phyloP scores from a whole-genome alignment of 2,888 invertebrate species.

The Empis livida region DNA sequence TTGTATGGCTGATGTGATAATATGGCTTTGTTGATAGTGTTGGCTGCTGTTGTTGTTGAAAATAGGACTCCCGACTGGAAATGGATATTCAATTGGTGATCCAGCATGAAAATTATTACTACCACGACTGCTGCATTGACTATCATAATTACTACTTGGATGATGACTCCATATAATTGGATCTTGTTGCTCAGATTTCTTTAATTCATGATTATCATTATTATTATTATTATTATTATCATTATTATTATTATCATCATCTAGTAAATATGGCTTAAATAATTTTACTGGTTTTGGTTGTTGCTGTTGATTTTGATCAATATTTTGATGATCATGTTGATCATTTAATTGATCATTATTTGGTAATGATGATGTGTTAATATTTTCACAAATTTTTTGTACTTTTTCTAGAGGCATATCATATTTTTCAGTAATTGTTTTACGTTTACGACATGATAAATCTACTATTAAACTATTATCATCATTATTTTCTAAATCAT shows the following conservation, averaged over 20 bases:
- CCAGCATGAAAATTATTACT: conserved; percentile 23
- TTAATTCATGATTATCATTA: conserved; percentile 8
- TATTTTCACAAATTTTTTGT: conserved; percentile 1
- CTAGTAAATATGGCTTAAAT: conserved; percentile 64
- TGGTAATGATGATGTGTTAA: not conserved
- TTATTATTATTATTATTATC: too few relatives aligned
- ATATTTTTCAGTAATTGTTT: not conserved
- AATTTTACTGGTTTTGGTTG: conserved; percentile 54
- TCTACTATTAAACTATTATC: conserved; percentile 7
- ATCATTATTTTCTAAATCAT: not conserved
- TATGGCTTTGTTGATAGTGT: conserved; percentile 3
- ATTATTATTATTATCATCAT: conserved; percentile 43
- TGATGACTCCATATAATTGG: conserved; percentile 33
- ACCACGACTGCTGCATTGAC: conserved; percentile 11
- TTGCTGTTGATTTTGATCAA: too few relatives aligned
- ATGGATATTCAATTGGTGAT: conserved; percentile 20
- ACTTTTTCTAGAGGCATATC: conserved; percentile 8
- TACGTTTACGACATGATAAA: conserved; percentile 13
- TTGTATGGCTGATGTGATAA: conserved; percentile 13
- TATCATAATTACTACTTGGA: conserved; percentile 16
- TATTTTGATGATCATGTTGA: conserved; percentile 2
- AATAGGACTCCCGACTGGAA: conserved; percentile 26
- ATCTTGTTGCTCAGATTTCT: conserved; percentile 14
- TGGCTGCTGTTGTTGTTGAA: conserved; percentile 14
- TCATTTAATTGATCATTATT: not conserved